Evolutionary conservation across 2,113 vertebrate species (phyloP), one percentile per base, ranked within the genome.

Genomic region (Eublepharis macularius): DNA sequence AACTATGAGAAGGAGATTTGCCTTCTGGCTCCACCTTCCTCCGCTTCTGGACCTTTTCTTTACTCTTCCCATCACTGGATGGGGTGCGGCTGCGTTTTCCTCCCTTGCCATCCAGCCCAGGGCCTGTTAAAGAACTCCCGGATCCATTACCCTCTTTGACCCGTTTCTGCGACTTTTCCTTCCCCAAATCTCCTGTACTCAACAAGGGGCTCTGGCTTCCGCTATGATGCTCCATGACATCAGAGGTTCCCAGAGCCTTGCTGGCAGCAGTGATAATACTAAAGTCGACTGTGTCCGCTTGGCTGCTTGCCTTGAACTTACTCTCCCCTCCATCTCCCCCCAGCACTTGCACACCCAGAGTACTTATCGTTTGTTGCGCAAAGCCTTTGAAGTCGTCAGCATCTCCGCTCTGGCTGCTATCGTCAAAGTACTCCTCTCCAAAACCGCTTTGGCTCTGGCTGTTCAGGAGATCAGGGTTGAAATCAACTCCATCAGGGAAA

Each of bases 11-110:
- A 0, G 98, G 99, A 3, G 98, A 99, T 84, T 99, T 99, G 75
- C 98, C 98, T 83, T 99, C 98, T 0, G 97, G 96, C 88, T 99
- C 98, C 47, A 97, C 92, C 91, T 99, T 99, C 91, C 99, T 99
- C 69, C 98, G 91, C 91, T 99, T 99, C 2, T 98, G 96, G 43
- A 98, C 98, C 72, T 99, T 99, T 84, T 99, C 98, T 96, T 99
- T 99, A 83, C 96, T 98, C 88, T 99, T 99, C 6, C 98, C 98
- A 88, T 99, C 99, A 7, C 97, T 99, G 84, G 98, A 99, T 0
- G 98, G 98, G 0, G 98, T 99, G 79, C 98, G 96, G 92, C 98
- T 99, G 82, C 98, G 98, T 90, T 99, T 99, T 69, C 97, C 96
- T 21, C 98, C 97, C 92, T 99, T 99, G 36, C 96, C 96, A 1